These are phyloP conservation scores for Tapera naevia DNA, from an alignment of 2,797 vertebrate genomes.

Conservation along the genomic window DNA sequence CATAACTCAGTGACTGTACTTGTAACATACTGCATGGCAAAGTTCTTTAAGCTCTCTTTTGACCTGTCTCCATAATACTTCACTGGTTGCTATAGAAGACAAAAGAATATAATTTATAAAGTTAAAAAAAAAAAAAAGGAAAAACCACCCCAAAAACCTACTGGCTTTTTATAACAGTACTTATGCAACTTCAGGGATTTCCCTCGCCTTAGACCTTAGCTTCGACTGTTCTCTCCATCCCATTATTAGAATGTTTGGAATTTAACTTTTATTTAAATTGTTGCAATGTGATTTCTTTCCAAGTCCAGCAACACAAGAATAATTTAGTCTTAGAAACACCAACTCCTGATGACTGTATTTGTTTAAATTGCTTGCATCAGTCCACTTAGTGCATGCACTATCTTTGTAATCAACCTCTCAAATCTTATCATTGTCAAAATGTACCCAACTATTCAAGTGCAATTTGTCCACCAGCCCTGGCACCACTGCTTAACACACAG, in stretches of 20 bases:
- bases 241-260: background rate
- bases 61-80: slow-evolving; percentile 89
- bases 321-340: background rate
- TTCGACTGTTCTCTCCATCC: background rate
- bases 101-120: background rate
- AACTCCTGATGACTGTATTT: background rate
- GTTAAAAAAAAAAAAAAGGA: background rate
- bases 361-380: background rate
- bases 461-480: background rate
- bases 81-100: slow-evolving; percentile 83
- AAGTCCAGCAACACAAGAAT: background rate
- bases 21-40: slow-evolving; percentile 91
- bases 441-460: background rate
- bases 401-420: background rate
- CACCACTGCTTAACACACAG: background rate
- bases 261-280: background rate
- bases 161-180: background rate
- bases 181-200: background rate
- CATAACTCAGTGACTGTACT: slow-evolving; percentile 88
- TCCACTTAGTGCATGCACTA: background rate
- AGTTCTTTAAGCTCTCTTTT: slow-evolving; percentile 85
- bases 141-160: background rate
- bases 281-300: background rate
- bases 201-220: too few species aligned
- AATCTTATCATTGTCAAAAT: background rate